Base-by-base conservation (phyloP, 2,797 vertebrate genomes). In the Numenius phaeopus region DNA sequence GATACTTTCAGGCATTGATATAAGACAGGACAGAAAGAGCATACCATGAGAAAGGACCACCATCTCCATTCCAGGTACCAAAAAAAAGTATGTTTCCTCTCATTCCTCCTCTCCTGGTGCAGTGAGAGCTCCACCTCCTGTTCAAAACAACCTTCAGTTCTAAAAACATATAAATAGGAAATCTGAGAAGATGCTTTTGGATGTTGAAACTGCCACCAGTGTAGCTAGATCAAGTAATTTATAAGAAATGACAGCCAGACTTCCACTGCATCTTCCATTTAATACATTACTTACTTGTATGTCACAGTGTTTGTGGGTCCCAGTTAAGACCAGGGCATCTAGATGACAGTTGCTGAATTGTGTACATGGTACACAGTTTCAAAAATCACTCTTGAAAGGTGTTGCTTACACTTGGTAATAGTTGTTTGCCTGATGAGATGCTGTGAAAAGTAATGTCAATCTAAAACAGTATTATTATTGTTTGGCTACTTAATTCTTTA, bases 121-220 rank as follows among this genome's bases (percentile, higher is more conserved):
- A 84, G 72, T 95, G 92, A 94, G 79, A 92, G 89, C 87, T 94
- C 93, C 84, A 92, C 62, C 93, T 97, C 82, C 86, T 15, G 66
- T 96, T 91, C 80, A 49, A 69, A 88, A 79, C 30, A 81, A 7
- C n/a, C 20, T 34, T 66, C 4, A 1, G 5, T 76, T 87, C 65
- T 47, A 23, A 50, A 52, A 55, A n/a, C 0, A 0, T 52, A 5
- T 59, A 29, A 50, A 21, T 72, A 30, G 57, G 65, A 69, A 83
- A 58, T 44, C 19, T 37, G 20, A 70, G 67, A 83, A 42, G 44
- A 34, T 73, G 21, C 20, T 69, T 91, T 83, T 61, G n/a, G 21
- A 8, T 89, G 24, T 40, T 22, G 46, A 37, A 75, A 49, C 80
- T 85, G 23, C 34, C 20, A 27, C 46, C 49, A 50, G 10, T 80